phyloP scores from a whole-genome alignment of 1,140 invertebrate genomes.

The Antheraea pernyi region DNA sequence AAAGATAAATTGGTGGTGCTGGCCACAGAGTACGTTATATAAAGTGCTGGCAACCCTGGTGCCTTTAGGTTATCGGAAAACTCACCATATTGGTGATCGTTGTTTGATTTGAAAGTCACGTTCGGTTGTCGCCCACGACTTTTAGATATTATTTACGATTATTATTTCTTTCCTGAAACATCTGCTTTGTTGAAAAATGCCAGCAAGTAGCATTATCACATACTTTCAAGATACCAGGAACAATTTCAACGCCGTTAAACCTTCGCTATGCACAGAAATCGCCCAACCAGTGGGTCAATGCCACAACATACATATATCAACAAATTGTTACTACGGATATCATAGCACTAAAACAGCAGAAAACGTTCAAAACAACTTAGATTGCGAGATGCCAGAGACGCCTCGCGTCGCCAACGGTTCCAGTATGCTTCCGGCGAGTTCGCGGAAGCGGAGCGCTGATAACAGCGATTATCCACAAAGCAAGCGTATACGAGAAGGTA shows the following conservation, averaged over 20 bases:
- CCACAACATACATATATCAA: constrained; percentile 66
- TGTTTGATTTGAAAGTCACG: not conserved
- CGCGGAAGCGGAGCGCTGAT: constrained; percentile 64
- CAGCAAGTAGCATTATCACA: constrained; percentile 60
- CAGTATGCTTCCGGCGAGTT: constrained; percentile 30
- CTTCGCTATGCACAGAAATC: constrained; percentile 57
- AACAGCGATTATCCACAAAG: constrained; percentile 45
- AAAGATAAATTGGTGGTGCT: no score
- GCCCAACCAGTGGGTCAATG: constrained; percentile 63
- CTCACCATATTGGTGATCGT: not conserved
- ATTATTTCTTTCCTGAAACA: not conserved
- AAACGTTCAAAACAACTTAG: constrained; percentile 34
- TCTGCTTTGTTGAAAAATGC: constrained; percentile 41
- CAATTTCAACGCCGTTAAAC: constrained; percentile 67
- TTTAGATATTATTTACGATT: not conserved
- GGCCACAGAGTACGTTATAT: no score
- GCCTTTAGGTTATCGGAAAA: not conserved
- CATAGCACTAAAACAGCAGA: constrained; percentile 47
- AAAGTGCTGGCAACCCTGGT: no score
- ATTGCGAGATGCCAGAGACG: constrained; percentile 65
- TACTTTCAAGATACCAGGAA: constrained; percentile 69
- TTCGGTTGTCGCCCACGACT: not conserved
- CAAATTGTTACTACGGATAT: constrained; percentile 70
- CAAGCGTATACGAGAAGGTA: constrained; percentile 71
- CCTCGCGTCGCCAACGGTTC: constrained; percentile 23